These are phyloP conservation scores for Eulemur coronatus DNA, from an alignment of 2,797 vertebrate species.

Conservation along the genomic window DNA sequence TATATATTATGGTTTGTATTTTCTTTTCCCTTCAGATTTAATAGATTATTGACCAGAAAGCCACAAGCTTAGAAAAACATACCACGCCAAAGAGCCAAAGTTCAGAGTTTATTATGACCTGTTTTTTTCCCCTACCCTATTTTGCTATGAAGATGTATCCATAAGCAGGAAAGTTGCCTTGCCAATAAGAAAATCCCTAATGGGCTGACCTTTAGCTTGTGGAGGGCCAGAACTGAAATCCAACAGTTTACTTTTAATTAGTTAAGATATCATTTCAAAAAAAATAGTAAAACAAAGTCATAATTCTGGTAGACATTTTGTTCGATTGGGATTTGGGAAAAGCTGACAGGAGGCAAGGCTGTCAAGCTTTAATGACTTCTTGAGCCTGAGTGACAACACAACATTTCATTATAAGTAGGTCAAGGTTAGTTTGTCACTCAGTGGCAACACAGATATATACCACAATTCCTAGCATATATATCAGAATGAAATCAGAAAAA, in stretches of 20 bases:
- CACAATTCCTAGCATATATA: not conserved
- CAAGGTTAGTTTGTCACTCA: constrained; percentile 69
- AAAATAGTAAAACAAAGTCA: constrained; percentile 35
- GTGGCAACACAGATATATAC: not conserved
- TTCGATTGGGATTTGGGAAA: constrained; percentile 66
- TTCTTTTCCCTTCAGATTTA: constrained; percentile 1
- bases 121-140: not conserved
- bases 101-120: constrained; percentile 1
- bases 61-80: not conserved
- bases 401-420: constrained; percentile 71
- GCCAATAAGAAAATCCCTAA: constrained; percentile 61
- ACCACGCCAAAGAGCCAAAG: not conserved
- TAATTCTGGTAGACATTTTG: constrained; percentile 69
- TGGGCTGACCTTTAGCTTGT: constrained; percentile 40
- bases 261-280: constrained; percentile 51
- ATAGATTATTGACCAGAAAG: not conserved
- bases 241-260: constrained; percentile 77
- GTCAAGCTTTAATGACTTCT: constrained; percentile 74
- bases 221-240: constrained; percentile 44
- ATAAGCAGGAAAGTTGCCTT: constrained; percentile 35
- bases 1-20: not conserved
- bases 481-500: not conserved
- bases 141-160: not conserved
- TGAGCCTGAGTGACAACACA: constrained; percentile 71
- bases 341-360: constrained; percentile 66